phyloP scores from a whole-genome alignment of 2,797 vertebrate genomes.

The Epinephelus malabaricus region DNA sequence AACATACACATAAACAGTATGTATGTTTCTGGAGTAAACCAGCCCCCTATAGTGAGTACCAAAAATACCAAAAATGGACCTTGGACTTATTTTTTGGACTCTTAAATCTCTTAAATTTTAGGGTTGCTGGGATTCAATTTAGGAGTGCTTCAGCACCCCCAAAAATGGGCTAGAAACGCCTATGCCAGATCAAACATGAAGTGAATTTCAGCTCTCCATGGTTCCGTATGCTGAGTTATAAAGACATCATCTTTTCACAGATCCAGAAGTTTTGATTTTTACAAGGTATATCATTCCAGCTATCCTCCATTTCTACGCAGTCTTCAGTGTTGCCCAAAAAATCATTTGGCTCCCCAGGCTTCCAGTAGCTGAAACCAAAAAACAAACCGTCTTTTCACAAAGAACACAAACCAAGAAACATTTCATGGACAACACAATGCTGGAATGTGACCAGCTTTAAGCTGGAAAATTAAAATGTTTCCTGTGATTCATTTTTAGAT shows the following conservation, averaged over 20 bases:
- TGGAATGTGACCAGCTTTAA: neutral
- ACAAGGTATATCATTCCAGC: conserved; percentile 43
- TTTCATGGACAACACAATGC: neutral
- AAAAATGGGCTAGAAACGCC: no score
- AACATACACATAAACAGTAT: no score
- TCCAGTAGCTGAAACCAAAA: conserved; percentile 57
- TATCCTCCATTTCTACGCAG: conserved; percentile 10
- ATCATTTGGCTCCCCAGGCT: neutral
- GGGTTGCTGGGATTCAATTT: no score
- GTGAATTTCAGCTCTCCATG: neutral
- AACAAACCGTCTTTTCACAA: neutral
- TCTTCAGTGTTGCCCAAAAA: neutral
- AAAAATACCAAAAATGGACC: no score
- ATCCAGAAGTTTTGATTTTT: conserved; percentile 18
- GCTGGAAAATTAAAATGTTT: neutral
- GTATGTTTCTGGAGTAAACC: no score
- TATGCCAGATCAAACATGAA: no score
- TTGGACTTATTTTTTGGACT: no score
- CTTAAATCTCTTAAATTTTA: no score
- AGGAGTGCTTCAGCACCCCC: no score
- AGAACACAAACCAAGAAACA: neutral
- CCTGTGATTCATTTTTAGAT: neutral
- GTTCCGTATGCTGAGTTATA: neutral
- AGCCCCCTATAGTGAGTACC: no score
- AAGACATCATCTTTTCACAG: conserved; percentile 40